Evolutionary conservation across 2,888 invertebrate species (phyloP).

Genomic region (Nephrotoma guestfalica): DNA sequence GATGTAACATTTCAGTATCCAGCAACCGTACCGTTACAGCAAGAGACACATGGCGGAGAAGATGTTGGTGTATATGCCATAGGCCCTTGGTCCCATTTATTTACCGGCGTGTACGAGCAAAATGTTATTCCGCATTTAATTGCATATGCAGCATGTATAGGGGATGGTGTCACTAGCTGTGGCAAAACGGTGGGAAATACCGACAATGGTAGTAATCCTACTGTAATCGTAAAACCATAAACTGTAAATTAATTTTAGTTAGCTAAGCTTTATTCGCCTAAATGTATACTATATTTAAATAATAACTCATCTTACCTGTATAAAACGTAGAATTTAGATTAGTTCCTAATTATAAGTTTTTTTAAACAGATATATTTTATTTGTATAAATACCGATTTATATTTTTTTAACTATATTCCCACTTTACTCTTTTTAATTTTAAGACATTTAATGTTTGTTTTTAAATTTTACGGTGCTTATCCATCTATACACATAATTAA

Average conservation of each 20-base stretch:
- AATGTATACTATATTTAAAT: neutral
- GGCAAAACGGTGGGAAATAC: neutral
- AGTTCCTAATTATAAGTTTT: neutral
- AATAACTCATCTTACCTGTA: neutral
- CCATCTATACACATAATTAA: too few relatives aligned
- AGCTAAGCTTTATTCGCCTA: neutral
- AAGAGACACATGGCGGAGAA: constrained; percentile 62
- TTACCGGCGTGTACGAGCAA: constrained; percentile 44
- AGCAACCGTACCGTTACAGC: constrained; percentile 42
- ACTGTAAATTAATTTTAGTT: too few relatives aligned
- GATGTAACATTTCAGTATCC: constrained; percentile 37
- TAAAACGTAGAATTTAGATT: neutral
- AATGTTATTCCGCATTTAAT: constrained; percentile 39
- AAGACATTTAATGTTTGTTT: too few relatives aligned
- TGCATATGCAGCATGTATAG: constrained; percentile 27
- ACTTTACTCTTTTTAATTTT: too few relatives aligned
- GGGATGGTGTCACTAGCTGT: constrained; percentile 17
- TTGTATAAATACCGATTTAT: too few relatives aligned
- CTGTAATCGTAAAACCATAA: too few relatives aligned
- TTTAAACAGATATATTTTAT: neutral
- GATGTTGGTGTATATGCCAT: constrained; percentile 60
- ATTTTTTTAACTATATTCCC: too few relatives aligned
- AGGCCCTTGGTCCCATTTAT: constrained; percentile 46
- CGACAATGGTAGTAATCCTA: too few relatives aligned
- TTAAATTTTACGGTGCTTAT: too few relatives aligned